Evolutionary conservation across 1,140 invertebrate species (phyloP).

Genomic region (Brachionus manjavacas): DNA sequence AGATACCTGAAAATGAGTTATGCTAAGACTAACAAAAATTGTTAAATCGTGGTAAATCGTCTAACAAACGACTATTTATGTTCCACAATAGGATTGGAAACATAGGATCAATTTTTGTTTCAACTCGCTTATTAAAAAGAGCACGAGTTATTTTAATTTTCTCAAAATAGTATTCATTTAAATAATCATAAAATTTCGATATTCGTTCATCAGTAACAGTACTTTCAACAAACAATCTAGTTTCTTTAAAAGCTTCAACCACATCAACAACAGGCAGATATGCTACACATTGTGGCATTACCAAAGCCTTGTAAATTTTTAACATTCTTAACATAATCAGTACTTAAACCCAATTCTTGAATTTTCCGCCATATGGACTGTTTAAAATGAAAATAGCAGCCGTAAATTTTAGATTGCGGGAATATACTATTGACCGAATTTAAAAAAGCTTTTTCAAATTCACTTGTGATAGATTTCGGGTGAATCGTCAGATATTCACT

Average conservation of each 20-base stretch:
- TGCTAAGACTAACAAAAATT: too few relatives aligned
- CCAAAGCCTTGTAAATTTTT: neutral
- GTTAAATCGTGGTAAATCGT: too few relatives aligned
- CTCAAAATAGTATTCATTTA: too few relatives aligned
- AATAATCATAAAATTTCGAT: too few relatives aligned
- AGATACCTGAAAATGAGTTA: too few relatives aligned
- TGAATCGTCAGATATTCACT: neutral
- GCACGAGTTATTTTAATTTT: too few relatives aligned
- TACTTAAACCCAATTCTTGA: neutral
- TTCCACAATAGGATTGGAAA: too few relatives aligned
- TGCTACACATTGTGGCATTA: neutral
- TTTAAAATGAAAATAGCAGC: neutral
- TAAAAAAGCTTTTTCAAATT: constrained; percentile 8
- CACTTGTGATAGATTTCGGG: neutral
- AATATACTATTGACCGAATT: neutral
- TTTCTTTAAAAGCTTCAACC: neutral
- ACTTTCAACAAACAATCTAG: too few relatives aligned
- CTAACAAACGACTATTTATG: too few relatives aligned
- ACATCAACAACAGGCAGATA: neutral
- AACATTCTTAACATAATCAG: neutral
- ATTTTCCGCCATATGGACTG: neutral
- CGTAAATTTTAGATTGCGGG: neutral
- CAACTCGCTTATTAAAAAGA: too few relatives aligned
- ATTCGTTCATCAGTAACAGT: too few relatives aligned
- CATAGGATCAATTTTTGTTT: too few relatives aligned